Evolutionary conservation across 1,140 invertebrate genomes (phyloP).

Genomic region (Telenomus remus): DNA sequence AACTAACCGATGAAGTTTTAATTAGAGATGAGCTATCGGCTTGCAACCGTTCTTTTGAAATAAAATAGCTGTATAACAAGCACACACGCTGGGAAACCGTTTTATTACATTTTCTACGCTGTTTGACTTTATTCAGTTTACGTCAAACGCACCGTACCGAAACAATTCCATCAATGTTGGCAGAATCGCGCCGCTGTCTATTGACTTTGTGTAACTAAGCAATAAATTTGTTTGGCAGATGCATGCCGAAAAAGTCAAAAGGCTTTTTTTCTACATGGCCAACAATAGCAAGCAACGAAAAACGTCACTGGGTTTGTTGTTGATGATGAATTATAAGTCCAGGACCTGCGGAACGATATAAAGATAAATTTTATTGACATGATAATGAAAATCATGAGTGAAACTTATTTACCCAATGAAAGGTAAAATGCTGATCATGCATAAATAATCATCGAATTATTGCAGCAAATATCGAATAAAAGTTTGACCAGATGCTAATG

Average conservation of each 20-base stretch:
- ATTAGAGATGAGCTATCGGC: conserved; percentile 45
- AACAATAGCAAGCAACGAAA: not conserved
- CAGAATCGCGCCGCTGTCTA: conserved; percentile 15
- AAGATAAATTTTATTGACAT: too few species aligned
- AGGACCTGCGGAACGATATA: too few species aligned
- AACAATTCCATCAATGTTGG: conserved; percentile 44
- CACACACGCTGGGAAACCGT: conserved; percentile 11
- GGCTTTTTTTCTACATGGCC: conserved; percentile 6
- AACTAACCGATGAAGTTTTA: conserved; percentile 33
- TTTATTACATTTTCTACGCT: conserved; percentile 52
- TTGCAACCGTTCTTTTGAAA: conserved; percentile 23
- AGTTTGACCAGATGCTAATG: conserved; percentile 47
- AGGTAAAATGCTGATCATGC: not conserved
- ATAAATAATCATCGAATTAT: conserved; percentile 28
- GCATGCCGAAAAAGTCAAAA: conserved; percentile 7
- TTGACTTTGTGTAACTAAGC: conserved; percentile 44
- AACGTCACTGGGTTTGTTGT: too few species aligned
- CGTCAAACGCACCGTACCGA: conserved; percentile 29
- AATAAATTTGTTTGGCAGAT: conserved; percentile 34
- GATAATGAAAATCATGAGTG: not conserved
- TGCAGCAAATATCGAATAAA: conserved; percentile 46
- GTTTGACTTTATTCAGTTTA: conserved; percentile 43
- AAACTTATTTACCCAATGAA: not conserved
- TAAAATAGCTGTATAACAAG: conserved; percentile 27
- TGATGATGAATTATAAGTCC: too few species aligned